Evolutionary conservation across 2,888 invertebrate genomes (phyloP).

Genomic region (Cantharis lateralis): DNA sequence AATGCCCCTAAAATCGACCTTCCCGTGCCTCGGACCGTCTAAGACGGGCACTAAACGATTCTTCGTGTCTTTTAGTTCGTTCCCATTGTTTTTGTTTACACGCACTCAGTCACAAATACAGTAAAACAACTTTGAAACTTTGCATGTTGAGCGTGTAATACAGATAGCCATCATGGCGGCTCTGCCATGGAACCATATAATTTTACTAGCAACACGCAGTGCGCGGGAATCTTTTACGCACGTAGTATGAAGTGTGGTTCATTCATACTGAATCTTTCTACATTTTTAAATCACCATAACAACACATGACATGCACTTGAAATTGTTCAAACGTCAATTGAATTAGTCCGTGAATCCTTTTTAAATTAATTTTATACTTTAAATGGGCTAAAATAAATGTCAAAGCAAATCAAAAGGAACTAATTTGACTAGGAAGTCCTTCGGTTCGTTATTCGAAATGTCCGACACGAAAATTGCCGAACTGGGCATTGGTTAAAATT

Average conservation of each 20-base stretch:
- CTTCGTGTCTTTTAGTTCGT: slow-evolving; percentile 72
- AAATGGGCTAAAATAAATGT: slow-evolving; percentile 4
- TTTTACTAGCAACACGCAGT: slow-evolving; percentile 71
- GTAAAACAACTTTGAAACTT: slow-evolving; percentile 75
- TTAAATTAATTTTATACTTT: background rate
- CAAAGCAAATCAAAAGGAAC: slow-evolving; percentile 13
- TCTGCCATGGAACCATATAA: slow-evolving; percentile 60
- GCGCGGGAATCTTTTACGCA: slow-evolving; percentile 73
- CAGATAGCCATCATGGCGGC: slow-evolving; percentile 86
- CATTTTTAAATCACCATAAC: slow-evolving; percentile 26
- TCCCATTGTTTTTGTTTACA: slow-evolving; percentile 76
- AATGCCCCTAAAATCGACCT: slow-evolving; percentile 62
- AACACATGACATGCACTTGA: slow-evolving; percentile 8
- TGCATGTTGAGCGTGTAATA: slow-evolving; percentile 74
- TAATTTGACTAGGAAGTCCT: slow-evolving; percentile 25
- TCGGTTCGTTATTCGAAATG: slow-evolving; percentile 17
- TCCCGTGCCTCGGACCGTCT: slow-evolving; percentile 71
- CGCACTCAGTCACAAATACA: slow-evolving; percentile 79
- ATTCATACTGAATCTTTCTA: slow-evolving; percentile 43
- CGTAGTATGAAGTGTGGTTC: slow-evolving; percentile 48
- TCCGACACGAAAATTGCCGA: slow-evolving; percentile 21
- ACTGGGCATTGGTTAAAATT: slow-evolving; percentile 2
- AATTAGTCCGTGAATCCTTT: background rate
- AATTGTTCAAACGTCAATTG: background rate
- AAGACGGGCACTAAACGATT: slow-evolving; percentile 70